Evolutionary conservation across 2,113 vertebrate genomes (phyloP), one percentile per base, ranked within the genome.

Genomic region (Reinhardtius hippoglossoides): DNA sequence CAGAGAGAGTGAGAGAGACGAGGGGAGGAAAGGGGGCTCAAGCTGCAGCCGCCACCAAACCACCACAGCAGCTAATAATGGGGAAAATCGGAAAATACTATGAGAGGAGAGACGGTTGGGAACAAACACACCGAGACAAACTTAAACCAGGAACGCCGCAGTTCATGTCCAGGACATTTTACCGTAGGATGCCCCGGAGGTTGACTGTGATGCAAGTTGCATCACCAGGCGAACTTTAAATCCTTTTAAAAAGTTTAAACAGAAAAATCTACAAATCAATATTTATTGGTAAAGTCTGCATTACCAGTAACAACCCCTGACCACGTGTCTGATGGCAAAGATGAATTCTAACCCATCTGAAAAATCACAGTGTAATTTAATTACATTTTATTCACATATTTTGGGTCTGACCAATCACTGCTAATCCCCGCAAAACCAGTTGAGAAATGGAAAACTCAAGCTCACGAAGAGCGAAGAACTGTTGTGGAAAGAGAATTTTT

Each of bases 51-150:
- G 27, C 80, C 78, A 75, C 74, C 57, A 35, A 23, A 59, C 62
- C 75, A 73, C 82, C 78, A 71, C 80, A 60, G 71, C 62, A 80
- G 74, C 80, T 52, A 72, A 57, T 64, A 67, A 85, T 62, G 60
- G 65, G 77, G 79, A 76, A 55, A 52, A 65, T 61, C 55, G 27
- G 52, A 60, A 24, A 24, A 60, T 63, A 73, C 56, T 67, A 40
- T 56, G 66, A 40, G n/a, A 70, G 37, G 20, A 57, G 55, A 31
- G 44, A 71, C 14, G 26, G 13, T 23, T n/a, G 16, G 35, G 12
- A 54, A 20, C 63, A 72, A 61, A 27, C 9, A 26, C 48, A 3
- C 8, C 7, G 40, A 42, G 21, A 31, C 14, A 21, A 31, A 61
- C 44, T 42, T 27, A 40, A 71, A 62, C 37, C 57, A 24, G 50